Evolutionary conservation across 2,797 vertebrate genomes (phyloP), one percentile per base, ranked within the genome.

Genomic region (Squalus acanthias): DNA sequence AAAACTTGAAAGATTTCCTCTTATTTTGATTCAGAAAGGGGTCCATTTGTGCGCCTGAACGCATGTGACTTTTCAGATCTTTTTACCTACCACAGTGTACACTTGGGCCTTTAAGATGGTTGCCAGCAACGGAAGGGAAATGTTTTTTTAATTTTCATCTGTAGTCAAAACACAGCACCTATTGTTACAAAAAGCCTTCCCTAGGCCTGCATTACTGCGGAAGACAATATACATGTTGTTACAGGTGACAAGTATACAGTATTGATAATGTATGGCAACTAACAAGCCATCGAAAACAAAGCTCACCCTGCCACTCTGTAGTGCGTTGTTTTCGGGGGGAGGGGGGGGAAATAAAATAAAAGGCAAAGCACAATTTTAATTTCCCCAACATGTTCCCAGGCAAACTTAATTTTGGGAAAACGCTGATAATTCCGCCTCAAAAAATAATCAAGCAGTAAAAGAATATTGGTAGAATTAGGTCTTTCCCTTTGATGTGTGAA

Each of bases 61-160:
- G 13, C 89, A 95, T 33, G 26, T 57, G 26, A 95, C 94, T 20
- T 95, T 60, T 74, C 70, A 76, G 29, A 74, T n/a, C 12, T 57
- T 72, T 76, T 72, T 57, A 74, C 94, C 94, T 95, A 74, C 94
- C 70, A 76, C 70, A 60, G 94, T 95, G 69, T 53, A n/a, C 69
- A 24, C 70, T 57, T 17, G 70, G 46, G 94, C 50, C 29, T 29
- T 74, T 72, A 76, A 95, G 72, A 74, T 76, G 69, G 26, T 95
- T 57, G 50, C 94, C 50, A 95, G 12, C 15, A 57, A 33, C 26
- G 67, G 26, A 74, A 95, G 22, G 29, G 70, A 17, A 57, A 57
- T 70, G n/a, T 92, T 94, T 94, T 87, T 87, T 92, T 33, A 9
- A 13, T 63, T 92, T 95, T 72, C 50, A 95, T 57, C 50, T 74